Evolutionary conservation across 2,797 vertebrate genomes (phyloP).

Genomic region (Coregonus ussuriensis): DNA sequence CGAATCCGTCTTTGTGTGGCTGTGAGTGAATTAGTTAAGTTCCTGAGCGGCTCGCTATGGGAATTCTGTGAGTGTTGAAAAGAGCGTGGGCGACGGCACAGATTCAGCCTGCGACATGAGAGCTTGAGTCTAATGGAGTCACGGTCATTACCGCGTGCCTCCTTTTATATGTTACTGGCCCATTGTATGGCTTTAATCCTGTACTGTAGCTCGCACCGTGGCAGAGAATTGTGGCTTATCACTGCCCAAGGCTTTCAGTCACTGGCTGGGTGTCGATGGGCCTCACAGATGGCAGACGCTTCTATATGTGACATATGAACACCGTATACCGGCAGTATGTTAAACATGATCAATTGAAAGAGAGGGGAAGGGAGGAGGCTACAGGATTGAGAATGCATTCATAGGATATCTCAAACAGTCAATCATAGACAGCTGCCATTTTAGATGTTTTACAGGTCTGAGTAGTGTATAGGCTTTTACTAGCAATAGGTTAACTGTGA

Average conservation of each 20-base stretch:
- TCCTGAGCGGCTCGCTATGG: slow-evolving; percentile 22
- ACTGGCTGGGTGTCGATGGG: neutral
- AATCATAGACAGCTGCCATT: neutral
- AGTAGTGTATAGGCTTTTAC: no score
- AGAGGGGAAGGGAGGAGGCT: neutral
- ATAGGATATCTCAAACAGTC: neutral
- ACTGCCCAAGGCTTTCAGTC: slow-evolving; percentile 37
- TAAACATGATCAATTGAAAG: neutral
- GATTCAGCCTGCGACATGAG: slow-evolving; percentile 27
- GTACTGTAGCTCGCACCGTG: slow-evolving; percentile 50
- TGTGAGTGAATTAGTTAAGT: slow-evolving; percentile 26
- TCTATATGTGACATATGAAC: neutral
- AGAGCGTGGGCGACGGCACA: slow-evolving; percentile 9
- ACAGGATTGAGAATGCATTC: neutral
- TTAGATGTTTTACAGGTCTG: neutral
- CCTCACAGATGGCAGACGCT: slow-evolving; percentile 34
- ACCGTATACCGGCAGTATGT: slow-evolving; percentile 17
- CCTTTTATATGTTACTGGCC: slow-evolving; percentile 46
- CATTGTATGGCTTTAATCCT: slow-evolving; percentile 67
- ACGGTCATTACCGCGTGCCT: slow-evolving; percentile 58
- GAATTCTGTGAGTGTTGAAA: slow-evolving; percentile 16
- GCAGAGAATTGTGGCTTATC: slow-evolving; percentile 52
- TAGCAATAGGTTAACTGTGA: neutral
- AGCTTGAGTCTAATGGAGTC: slow-evolving; percentile 70
- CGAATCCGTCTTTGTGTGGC: slow-evolving; percentile 17